Evolutionary conservation across 23 tunicate genomes (phyloP), one percentile per base, ranked within the genome.

Genomic region (Styela clava): DNA sequence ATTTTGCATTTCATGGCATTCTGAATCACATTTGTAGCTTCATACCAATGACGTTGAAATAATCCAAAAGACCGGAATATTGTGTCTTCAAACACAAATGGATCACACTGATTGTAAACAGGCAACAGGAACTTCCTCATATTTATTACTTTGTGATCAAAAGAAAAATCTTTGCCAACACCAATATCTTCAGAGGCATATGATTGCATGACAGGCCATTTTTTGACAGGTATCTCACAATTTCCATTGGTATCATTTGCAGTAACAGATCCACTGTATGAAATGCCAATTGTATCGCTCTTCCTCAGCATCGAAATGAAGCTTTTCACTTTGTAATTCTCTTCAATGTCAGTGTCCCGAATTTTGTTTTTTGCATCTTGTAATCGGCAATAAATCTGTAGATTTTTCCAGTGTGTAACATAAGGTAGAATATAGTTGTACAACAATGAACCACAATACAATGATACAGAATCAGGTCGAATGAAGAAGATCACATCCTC

Each of bases 181-280:
- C 97, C 97, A 0, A 84, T 81, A 9, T 74, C 88, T 27, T 86
- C 88, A 74, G 76, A 34, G 26, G 86, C 88, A 79, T 78, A 86
- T 16, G 97, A 79, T 83, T 91, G 97, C 34, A 91, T 79, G 19
- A 91, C 36, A 3, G 97, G 91, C 97, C 97, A 91, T 73, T 87
- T 86, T 73, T 91, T 91, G 3, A 91, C 31, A 23, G 62, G 69
- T 37, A 86, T 70, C 63, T 64, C 68, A 62, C 68, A 44, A 19
- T n/a, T 25, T 2, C 23, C 72, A 27, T 23, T n/a, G 24, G 24
- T 23, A n/a, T 35, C 62, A 28, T 33, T 33, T 19, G 31, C 36
- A 69, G 64, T 28, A 25, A 32, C 33, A n/a, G 78, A 37, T 23
- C 79, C 78, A 24, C 26, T 63, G 71, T 91, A 91, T 1, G 97